These are phyloP conservation scores for Apeltes quadracus DNA, from an alignment of 2,113 vertebrate genomes.

Conservation along the genomic window DNA sequence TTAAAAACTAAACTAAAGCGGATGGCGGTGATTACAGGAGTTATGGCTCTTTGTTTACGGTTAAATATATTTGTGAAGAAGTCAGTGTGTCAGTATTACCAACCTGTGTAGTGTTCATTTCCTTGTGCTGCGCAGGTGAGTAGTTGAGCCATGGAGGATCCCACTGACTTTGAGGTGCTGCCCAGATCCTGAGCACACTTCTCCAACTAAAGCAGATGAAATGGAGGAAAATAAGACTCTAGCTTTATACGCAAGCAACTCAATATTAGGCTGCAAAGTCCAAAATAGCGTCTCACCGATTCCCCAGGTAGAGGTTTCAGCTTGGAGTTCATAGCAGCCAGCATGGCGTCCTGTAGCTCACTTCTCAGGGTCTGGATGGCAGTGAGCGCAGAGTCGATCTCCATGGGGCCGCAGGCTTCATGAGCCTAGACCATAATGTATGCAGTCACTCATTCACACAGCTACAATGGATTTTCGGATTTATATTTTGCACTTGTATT, in stretches of 20 bases:
- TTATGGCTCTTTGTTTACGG: background rate
- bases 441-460: background rate
- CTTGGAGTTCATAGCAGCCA: constrained; percentile 87
- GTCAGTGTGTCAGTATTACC: constrained; percentile 16
- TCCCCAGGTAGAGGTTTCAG: constrained; percentile 96
- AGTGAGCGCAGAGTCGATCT: constrained; percentile 94
- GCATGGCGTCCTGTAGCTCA: constrained; percentile 95
- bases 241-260: background rate
- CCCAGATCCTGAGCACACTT: constrained; percentile 97
- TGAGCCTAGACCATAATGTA: constrained; percentile 84
- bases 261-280: background rate
- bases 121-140: constrained; percentile 97
- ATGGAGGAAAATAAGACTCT: background rate
- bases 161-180: constrained; percentile 96
- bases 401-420: constrained; percentile 97
- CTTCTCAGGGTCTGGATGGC: constrained; percentile 92
- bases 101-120: constrained; percentile 98
- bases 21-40: background rate
- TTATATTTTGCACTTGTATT: background rate
- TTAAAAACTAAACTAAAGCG: background rate
- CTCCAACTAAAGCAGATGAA: constrained; percentile 83
- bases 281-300: constrained; percentile 79
- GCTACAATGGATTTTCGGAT: background rate
- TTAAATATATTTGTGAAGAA: background rate
- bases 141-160: constrained; percentile 97